Percentiles rank a stretch among this genome's conserved stretches.
These are phyloP conservation scores for Heliconius erato DNA, from an alignment of 2,888 invertebrate genomes.

Conservation along the genomic window DNA sequence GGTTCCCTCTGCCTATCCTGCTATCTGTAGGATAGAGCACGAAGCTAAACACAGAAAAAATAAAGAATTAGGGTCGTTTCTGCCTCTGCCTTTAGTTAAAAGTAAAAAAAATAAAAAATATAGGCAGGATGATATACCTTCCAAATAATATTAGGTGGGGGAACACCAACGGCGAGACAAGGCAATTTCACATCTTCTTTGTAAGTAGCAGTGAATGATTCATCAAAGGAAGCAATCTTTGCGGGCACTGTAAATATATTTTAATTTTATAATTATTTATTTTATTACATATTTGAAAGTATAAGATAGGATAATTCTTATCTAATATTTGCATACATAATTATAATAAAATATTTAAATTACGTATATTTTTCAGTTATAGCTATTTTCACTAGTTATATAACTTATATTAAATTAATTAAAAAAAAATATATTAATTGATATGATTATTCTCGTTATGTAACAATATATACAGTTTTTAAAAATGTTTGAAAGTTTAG, in stretches of 20 bases:
- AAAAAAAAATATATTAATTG: too few relatives aligned
- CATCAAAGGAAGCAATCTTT: conserved; percentile 97
- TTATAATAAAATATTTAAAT: too few relatives aligned
- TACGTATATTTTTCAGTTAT: too few relatives aligned
- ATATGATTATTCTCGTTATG: too few relatives aligned
- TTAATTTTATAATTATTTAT: conserved; percentile 19
- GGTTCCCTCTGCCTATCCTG: not conserved
- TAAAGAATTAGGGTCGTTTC: not conserved
- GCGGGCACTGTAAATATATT: conserved; percentile 90
- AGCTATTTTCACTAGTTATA: too few relatives aligned
- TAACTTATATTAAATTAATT: too few relatives aligned
- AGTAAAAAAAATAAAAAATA: not conserved
- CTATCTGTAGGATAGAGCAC: not conserved
- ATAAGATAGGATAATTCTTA: too few relatives aligned
- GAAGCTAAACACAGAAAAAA: not conserved
- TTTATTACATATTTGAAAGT: not conserved
- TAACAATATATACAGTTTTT: too few relatives aligned
- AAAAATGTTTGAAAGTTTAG: too few relatives aligned
- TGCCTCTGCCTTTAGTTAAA: too few relatives aligned
- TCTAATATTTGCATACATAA: too few relatives aligned
- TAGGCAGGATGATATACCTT: conserved; percentile 79
- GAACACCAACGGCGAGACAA: conserved; percentile 96
- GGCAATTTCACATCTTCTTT: conserved; percentile 96
- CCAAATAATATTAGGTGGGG: conserved; percentile 95
- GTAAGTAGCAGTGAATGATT: conserved; percentile 96